These are phyloP conservation scores for Oppia nitens DNA, from an alignment of 1,140 invertebrate genomes.

Conservation along the genomic window DNA sequence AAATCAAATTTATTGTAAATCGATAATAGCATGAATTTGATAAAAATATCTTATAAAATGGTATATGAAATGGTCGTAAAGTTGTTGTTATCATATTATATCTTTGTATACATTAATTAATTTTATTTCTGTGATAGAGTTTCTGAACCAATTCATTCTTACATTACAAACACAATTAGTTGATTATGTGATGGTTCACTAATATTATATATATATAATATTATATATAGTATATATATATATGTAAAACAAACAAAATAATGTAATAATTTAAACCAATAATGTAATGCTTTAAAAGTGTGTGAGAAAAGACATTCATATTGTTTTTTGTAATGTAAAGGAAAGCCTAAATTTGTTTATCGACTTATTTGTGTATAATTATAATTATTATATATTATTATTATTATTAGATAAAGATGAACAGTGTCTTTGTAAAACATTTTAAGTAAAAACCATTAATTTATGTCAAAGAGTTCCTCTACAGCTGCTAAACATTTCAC, in stretches of 20 bases:
- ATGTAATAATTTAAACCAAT: not conserved
- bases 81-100: not conserved
- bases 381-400: not conserved
- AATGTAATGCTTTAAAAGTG: not conserved
- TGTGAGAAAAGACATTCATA: not conserved
- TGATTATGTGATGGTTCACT: not conserved
- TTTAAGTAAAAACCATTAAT: not conserved
- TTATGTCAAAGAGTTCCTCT: not conserved
- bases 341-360: too few species aligned
- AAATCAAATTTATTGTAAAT: too few species aligned
- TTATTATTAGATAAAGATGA: not conserved
- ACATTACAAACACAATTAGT: not conserved
- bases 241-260: not conserved
- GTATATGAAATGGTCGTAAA: not conserved
- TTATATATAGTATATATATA: not conserved
- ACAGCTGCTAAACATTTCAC: too few species aligned
- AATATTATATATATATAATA: too few species aligned
- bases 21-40: too few species aligned
- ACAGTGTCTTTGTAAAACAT: not conserved
- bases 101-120: not conserved
- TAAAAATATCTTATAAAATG: too few species aligned
- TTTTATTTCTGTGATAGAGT: not conserved
- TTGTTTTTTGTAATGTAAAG: too few species aligned
- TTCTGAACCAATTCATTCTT: not conserved
- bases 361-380: not conserved